These are phyloP conservation scores for Sycophila texana DNA, from an alignment of 2,888 invertebrate genomes.

Conservation along the genomic window DNA sequence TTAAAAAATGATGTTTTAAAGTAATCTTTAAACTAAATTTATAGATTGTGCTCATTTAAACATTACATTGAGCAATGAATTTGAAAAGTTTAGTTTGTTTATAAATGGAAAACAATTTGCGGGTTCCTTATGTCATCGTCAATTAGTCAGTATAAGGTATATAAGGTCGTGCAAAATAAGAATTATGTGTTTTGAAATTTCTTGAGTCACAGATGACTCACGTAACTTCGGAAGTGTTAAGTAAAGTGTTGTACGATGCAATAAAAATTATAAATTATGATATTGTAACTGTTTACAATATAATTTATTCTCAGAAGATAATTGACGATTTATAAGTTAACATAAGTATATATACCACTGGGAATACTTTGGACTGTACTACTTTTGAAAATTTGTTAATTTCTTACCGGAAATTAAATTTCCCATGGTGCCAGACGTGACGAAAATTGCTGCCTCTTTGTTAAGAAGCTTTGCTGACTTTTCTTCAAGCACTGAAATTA, in stretches of 20 bases:
- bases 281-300: neutral
- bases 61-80: no score
- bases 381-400: slow-evolving; percentile 18
- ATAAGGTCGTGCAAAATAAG: no score
- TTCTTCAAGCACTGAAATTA: slow-evolving; percentile 82
- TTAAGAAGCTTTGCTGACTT: slow-evolving; percentile 86
- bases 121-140: no score
- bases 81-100: no score
- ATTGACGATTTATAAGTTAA: neutral
- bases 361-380: neutral
- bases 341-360: neutral
- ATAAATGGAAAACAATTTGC: no score
- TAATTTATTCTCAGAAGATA: neutral
- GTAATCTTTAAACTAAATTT: no score
- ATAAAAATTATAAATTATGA: neutral
- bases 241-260: neutral
- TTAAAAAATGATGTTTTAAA: no score
- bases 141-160: no score
- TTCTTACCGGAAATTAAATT: slow-evolving; percentile 91
- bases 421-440: slow-evolving; percentile 95
- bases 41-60: slow-evolving; percentile 13
- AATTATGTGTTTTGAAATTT: no score
- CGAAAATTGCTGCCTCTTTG: slow-evolving; percentile 93
- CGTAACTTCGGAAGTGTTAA: no score
- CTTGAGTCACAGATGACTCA: no score